Evolutionary conservation across 1,140 invertebrate genomes (phyloP).

Genomic region (Drosophila kepulauana): DNA sequence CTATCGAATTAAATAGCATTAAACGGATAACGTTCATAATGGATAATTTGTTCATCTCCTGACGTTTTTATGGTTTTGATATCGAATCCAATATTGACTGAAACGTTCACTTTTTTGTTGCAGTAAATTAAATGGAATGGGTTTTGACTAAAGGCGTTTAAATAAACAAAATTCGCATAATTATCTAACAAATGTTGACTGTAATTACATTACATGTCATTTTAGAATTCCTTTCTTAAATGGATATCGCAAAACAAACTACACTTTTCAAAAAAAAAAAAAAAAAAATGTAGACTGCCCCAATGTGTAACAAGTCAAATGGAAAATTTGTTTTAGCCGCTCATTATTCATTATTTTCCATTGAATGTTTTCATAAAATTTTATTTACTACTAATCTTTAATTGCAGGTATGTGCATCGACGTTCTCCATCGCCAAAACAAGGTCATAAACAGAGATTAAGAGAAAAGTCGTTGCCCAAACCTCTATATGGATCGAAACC

Average conservation of each 20-base stretch:
- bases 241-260: not conserved
- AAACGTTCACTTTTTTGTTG: not conserved
- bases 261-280: not conserved
- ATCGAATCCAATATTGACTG: too few relatives aligned
- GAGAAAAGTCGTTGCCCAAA: slow-evolving; percentile 49
- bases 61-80: not conserved
- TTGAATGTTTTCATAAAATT: not conserved
- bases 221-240: not conserved
- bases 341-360: not conserved
- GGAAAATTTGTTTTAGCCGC: not conserved
- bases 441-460: slow-evolving; percentile 48
- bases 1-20: not conserved
- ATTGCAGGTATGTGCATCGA: slow-evolving; percentile 55
- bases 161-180: not conserved
- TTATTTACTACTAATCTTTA: slow-evolving; percentile 10
- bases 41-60: not conserved
- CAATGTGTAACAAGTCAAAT: not conserved
- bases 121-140: not conserved
- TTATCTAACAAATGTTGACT: not conserved
- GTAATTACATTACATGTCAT: too few relatives aligned
- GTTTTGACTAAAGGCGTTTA: not conserved
- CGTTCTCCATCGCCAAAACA: slow-evolving; percentile 62
- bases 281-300: not conserved
- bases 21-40: slow-evolving; percentile 7
- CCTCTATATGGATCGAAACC: slow-evolving; percentile 33